Evolutionary conservation across 1,140 invertebrate genomes (phyloP), one percentile per base, ranked within the genome.

Genomic region (Vanessa tameamea): DNA sequence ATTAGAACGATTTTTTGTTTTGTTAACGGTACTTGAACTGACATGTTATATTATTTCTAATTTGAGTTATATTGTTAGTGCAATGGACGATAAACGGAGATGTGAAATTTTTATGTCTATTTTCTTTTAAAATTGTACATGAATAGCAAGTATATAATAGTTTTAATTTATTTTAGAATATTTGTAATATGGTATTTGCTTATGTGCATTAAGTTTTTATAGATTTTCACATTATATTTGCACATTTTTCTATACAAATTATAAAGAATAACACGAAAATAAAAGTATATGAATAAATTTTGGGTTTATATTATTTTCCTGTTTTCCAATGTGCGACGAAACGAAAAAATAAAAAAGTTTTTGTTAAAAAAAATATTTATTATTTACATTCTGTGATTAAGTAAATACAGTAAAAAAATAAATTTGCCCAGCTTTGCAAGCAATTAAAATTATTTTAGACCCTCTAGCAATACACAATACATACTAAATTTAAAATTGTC

Each of bases 211-310:
- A 83, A 80, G 82, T 91, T 88, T 82, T 82, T 84, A 88, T 81
- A 78, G 66, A 75, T 86, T 83, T 76, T 85, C 82, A 84, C 83
- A 84, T 86, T 88, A 85, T 89, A 89, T 86, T 89, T 87, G 87
- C 90, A 90, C 87, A 87, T 85, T 90, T 86, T 85, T 88, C 81
- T 89, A 89, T 83, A 86, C 83, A 86, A 87, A 87, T 87, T 90
- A 87, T 89, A 88, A 88, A 88, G 75, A 86, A 87, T 85, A 88
- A 88, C 88, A 92, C 87, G 78, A 88, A 80, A 88, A 90, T 87
- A 88, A 87, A 87, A 79, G 55, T 82, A 67, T 82, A 73, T 69
- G 63, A 66, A 72, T 50, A 37, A 20, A 69, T 47, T 43, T 59
- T 64, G 43, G 59, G 64, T 55, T 72, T 64, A 71, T 75, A 65